Evolutionary conservation across 2,888 invertebrate genomes (phyloP).

Genomic region (Caenorhabditis angaria): DNA sequence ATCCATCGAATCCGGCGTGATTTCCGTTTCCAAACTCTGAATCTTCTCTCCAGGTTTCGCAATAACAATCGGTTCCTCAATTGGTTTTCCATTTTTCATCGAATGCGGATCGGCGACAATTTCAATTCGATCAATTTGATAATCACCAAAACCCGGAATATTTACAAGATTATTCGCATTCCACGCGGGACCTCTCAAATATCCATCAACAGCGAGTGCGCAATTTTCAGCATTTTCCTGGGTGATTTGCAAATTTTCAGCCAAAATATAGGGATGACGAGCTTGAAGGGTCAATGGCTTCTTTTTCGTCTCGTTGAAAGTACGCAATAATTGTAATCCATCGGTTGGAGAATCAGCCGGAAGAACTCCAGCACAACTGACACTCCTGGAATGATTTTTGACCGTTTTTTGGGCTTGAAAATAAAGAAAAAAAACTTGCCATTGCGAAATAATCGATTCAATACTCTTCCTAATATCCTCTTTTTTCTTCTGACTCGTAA

Average conservation of each 20-base stretch:
- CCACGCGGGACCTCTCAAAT: slow-evolving; percentile 83
- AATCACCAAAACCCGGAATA: slow-evolving; percentile 90
- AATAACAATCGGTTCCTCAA: slow-evolving; percentile 13
- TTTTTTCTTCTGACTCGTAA: slow-evolving; percentile 58
- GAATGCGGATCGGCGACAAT: slow-evolving; percentile 52
- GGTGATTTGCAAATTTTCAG: slow-evolving; percentile 81
- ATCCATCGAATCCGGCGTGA: slow-evolving; percentile 83
- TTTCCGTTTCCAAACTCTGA: slow-evolving; percentile 80
- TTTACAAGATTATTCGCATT: slow-evolving; percentile 89
- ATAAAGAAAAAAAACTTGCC: slow-evolving; percentile 44
- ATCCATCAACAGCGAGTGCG: slow-evolving; percentile 82
- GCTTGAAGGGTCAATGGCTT: slow-evolving; percentile 81
- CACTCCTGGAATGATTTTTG: slow-evolving; percentile 58
- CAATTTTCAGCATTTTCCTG: slow-evolving; percentile 52
- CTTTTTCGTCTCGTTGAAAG: slow-evolving; percentile 85
- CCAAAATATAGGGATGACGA: slow-evolving; percentile 84
- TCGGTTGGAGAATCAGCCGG: slow-evolving; percentile 79
- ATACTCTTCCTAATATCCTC: slow-evolving; percentile 60
- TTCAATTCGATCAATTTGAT: slow-evolving; percentile 81
- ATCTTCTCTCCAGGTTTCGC: slow-evolving; percentile 70
- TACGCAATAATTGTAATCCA: slow-evolving; percentile 80
- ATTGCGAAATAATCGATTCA: slow-evolving; percentile 48
- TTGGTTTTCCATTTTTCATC: slow-evolving; percentile 30
- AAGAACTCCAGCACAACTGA: slow-evolving; percentile 72
- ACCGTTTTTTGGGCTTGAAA: slow-evolving; percentile 8